Evolutionary conservation across 2,113 vertebrate species (phyloP), one percentile per base, ranked within the genome.

Genomic region (Poecile atricapillus): DNA sequence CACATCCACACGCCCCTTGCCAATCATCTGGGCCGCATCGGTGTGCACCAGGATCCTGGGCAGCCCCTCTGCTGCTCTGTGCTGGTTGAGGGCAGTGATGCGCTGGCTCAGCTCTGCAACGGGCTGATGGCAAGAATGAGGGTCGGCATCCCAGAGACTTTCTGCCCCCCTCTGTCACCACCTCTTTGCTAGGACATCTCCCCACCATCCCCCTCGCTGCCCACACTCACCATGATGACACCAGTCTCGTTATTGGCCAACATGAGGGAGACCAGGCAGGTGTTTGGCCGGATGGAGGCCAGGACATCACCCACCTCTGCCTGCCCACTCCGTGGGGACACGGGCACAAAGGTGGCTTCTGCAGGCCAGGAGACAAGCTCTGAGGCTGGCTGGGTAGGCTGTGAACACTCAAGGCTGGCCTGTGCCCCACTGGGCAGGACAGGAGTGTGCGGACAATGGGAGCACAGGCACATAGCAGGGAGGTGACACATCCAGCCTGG

Each of bases 231-330:
- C 99, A 99, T 99, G 90, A 99, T 63, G 60, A 99, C 92, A 2
- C 99, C 99, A 0, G 99, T 99, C 98, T 99, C 99, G 0, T 99
- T 99, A 94, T 99, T 99, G 88, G 99, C 99, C 97, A 99, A 74
- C 99, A 99, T 99, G 89, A 99, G 20, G 30, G 99, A 99, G 93
- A 99, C 97, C 7, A 99, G 98, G 96, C 99, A 99, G 1, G 99
- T 99, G 97, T 98, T 97, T 0, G 99, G 98, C 67, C 98, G 98
- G 78, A 99, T 43, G 0, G 98, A 98, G 0, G 98, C 98, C 3
- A 99, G 81, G 41, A 99, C 21, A 25, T 99, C 99, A 0, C 99
- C 98, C 9, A 98, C 98, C 90, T 99, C 99, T 5, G 98, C 98
- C 31, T 30, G 98, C 10, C 98, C 99, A 0, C 96, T 99, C 65